These are phyloP conservation scores for Orchesellides sinensis DNA, from an alignment of 2,888 invertebrate genomes.

Conservation along the genomic window DNA sequence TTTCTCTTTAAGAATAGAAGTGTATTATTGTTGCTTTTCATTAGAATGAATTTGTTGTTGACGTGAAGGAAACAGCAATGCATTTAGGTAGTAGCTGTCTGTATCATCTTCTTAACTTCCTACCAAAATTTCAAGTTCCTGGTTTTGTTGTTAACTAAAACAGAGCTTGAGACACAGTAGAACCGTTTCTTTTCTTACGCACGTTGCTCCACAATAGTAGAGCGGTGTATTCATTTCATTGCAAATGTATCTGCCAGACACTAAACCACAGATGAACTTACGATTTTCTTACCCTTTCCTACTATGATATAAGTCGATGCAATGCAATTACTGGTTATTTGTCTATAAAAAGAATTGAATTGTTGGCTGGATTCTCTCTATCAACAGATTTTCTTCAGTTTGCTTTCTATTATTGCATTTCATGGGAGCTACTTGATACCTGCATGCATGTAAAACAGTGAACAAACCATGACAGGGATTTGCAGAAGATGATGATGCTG, in stretches of 20 bases:
- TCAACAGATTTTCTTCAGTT: conserved; percentile 35
- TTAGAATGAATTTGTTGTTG: background rate
- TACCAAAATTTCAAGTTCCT: conserved; percentile 26
- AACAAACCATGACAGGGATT: conserved; percentile 17
- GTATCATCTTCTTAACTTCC: conserved; percentile 26
- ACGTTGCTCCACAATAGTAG: conserved; percentile 40
- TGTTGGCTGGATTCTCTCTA: conserved; percentile 35
- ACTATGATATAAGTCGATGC: background rate
- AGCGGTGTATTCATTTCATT: too few species aligned
- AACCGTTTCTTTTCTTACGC: conserved; percentile 57
- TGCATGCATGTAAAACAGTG: background rate
- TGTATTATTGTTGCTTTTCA: conserved; percentile 37
- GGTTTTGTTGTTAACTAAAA: too few species aligned
- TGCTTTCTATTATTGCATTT: conserved; percentile 50
- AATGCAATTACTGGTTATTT: conserved; percentile 6
- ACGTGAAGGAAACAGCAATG: background rate
- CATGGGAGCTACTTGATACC: background rate
- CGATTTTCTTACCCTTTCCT: conserved; percentile 1
- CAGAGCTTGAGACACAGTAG: too few species aligned
- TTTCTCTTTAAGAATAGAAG: conserved; percentile 22
- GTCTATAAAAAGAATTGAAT: conserved; percentile 29
- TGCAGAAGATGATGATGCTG: conserved; percentile 15
- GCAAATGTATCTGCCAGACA: background rate
- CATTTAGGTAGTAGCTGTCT: background rate
- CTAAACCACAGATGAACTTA: conserved; percentile 9